Evolutionary conservation across 2,113 vertebrate species (phyloP).

Genomic region (Sinocyclocheilus anshuiensis): DNA sequence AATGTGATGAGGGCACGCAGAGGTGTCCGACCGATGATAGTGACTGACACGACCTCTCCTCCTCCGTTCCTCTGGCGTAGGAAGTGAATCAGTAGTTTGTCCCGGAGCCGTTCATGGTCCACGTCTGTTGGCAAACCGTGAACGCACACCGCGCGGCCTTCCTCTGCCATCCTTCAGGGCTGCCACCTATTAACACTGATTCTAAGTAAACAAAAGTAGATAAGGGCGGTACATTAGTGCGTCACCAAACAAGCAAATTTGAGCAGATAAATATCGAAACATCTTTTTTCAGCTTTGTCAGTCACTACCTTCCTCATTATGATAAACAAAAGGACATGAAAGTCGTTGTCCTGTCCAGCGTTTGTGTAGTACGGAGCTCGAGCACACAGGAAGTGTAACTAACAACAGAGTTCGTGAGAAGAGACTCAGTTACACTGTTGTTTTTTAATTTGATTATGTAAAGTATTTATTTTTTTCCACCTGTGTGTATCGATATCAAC

Average conservation of each 20-base stretch:
- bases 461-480: not conserved
- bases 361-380: not conserved
- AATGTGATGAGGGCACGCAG: conserved; percentile 80
- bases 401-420: conserved; percentile 12
- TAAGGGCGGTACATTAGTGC: not conserved
- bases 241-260: not conserved
- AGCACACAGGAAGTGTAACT: conserved; percentile 47
- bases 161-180: conserved; percentile 72
- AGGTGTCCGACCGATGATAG: conserved; percentile 58
- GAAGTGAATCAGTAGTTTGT: conserved; percentile 83
- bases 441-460: not conserved
- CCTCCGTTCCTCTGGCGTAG: conserved; percentile 79
- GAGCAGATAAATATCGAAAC: no score
- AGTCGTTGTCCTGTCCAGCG: not conserved
- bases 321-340: not conserved
- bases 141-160: conserved; percentile 70
- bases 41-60: conserved; percentile 77
- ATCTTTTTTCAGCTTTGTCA: not conserved
- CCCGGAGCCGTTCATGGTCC: conserved; percentile 68
- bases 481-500: not conserved
- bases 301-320: not conserved
- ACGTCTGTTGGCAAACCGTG: conserved; percentile 74
- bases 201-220: not conserved
- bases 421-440: not conserved
- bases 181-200: conserved; percentile 40